These are phyloP conservation scores for Zoanthus solanderi DNA, from an alignment of 92 coral and sea anemone species.

Conservation along the genomic window DNA sequence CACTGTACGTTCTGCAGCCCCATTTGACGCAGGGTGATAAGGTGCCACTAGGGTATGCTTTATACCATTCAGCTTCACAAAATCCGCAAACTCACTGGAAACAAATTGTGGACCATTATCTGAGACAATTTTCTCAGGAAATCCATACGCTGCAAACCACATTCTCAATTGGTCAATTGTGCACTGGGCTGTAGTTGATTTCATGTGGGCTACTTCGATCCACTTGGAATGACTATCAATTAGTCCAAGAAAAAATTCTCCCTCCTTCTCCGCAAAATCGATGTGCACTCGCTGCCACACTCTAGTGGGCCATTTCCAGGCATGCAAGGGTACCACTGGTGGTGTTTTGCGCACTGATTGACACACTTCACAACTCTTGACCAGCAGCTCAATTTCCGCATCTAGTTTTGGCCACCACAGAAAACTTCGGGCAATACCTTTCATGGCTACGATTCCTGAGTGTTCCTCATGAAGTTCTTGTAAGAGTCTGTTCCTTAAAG, in stretches of 20 bases:
- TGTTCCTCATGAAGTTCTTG: constrained; percentile 73
- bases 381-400: constrained; percentile 55
- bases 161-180: constrained; percentile 58
- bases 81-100: constrained; percentile 48
- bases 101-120: constrained; percentile 64
- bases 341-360: constrained; percentile 48
- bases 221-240: constrained; percentile 79
- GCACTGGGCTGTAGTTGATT: constrained; percentile 56
- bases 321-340: constrained; percentile 48
- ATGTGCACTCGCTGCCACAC: constrained; percentile 69
- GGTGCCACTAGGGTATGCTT: constrained; percentile 51
- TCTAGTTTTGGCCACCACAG: constrained; percentile 54
- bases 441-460: constrained; percentile 56
- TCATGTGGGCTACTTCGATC: constrained; percentile 62
- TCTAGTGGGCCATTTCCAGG: constrained; percentile 74
- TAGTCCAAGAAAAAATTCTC: constrained; percentile 47
- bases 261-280: constrained; percentile 66
- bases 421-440: constrained; percentile 38
- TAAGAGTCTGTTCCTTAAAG: constrained; percentile 53
- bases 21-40: constrained; percentile 63
- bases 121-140: constrained; percentile 56
- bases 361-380: constrained; percentile 54
- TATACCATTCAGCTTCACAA: constrained; percentile 54
- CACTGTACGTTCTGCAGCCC: constrained; percentile 60
- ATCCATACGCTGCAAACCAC: constrained; percentile 62